These are phyloP conservation scores for Lasiurus borealis DNA, from an alignment of 2,113 vertebrate species.

Conservation along the genomic window DNA sequence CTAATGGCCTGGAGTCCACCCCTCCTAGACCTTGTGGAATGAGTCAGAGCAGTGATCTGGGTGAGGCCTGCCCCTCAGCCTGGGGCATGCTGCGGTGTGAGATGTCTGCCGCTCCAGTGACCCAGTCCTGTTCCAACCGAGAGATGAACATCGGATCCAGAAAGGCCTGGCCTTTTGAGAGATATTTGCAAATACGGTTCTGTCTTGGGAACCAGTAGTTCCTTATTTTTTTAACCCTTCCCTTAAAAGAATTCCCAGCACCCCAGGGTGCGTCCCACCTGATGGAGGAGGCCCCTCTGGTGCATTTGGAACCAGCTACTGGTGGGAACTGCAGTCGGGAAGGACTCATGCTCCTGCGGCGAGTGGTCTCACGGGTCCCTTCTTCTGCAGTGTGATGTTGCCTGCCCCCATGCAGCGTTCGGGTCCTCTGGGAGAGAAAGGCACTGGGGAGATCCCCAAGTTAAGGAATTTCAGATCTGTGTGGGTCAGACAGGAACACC, in stretches of 20 bases:
- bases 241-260: neutral
- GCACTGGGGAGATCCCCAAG: neutral
- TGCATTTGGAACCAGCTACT: fast-evolving
- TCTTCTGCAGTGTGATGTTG: fast-evolving
- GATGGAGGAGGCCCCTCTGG: fast-evolving
- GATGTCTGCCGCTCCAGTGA: fast-evolving
- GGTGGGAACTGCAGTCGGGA: neutral
- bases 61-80: neutral
- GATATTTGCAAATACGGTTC: neutral
- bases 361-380: fast-evolving
- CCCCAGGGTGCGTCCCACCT: fast-evolving
- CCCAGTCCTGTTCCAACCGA: neutral
- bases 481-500: neutral
- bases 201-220: neutral
- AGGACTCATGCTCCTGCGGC: fast-evolving
- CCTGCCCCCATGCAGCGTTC: fast-evolving
- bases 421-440: neutral
- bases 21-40: neutral
- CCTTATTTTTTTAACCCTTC: neutral
- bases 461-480: neutral
- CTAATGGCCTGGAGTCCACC: fast-evolving
- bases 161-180: neutral
- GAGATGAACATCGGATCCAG: neutral
- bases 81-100: neutral
- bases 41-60: too few species aligned